Evolutionary conservation across 2,888 invertebrate genomes (phyloP), one percentile per base, ranked within the genome.

Genomic region (Eupelmus urozonus): DNA sequence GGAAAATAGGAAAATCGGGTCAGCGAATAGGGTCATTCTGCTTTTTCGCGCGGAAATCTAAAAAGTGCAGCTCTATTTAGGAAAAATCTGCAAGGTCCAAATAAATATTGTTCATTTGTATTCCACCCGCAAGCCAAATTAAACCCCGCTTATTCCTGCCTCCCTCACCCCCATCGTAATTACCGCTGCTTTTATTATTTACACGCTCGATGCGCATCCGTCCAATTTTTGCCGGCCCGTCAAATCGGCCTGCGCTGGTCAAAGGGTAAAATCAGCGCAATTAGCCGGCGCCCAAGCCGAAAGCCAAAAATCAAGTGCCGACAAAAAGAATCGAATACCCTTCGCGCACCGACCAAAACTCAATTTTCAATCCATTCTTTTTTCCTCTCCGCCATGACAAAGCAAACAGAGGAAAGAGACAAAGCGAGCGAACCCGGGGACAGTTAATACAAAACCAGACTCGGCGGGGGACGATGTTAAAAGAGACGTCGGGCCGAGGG

Each of bases 1-100:
- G 57, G 73, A 65, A 74, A 74, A 66, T 65, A 59, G 57, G 23
- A n/a, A 49, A 74, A 57, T 74, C 49, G 66, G 25, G 57, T 66
- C 45, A 59, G 49, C 25, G 66, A 74, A 66, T 59, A 66, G 34
- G 34, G n/a, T 4, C 11, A 25, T 29, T 51, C 11, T 51, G 45
- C 71, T 40, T 62, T 63, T 70, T 57, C 53, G 67, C 66, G 55
- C 27, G n/a, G 29, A 66, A 57, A 20, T 53, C 40, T n/a, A 29
- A 67, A 27, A 51, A 27, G 23, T 13, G 29, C 34, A 25, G 13
- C 57, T 63, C 53, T 72, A 63, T 72, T 63, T 63, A 42, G 42
- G 18, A 18, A 63, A 53, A 18, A n/a, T 7, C 2, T 1, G 25
- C 4, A 20, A 51, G 4, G 59, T 42, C 18, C n/a, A 59, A 59